A percentile compares a stretch with the other conserved stretches of the same genome.
Conservation (phyloP, 2,888 invertebrate species). For the Patella depressa region DNA sequence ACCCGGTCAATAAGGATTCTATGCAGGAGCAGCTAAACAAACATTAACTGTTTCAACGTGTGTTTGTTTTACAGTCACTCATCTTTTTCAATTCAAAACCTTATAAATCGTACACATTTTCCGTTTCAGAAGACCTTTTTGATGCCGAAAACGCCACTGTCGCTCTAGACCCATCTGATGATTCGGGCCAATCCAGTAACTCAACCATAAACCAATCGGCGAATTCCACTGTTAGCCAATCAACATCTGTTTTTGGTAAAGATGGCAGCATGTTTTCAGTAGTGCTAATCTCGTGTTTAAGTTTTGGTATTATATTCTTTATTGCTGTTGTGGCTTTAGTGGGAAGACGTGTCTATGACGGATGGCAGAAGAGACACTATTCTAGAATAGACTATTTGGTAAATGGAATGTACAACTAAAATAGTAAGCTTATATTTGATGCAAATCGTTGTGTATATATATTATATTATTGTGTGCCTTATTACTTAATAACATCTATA, state of each 20-base stretch:
- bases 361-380: conserved; percentile 60
- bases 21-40: no score
- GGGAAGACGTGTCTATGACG: conserved; percentile 51
- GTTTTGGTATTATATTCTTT: conserved; percentile 54
- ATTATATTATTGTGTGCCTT: background rate
- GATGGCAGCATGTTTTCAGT: conserved; percentile 15
- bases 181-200: no score
- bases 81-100: no score
- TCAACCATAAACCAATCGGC: no score
- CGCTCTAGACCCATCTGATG: no score
- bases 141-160: no score
- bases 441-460: background rate
- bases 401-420: conserved; percentile 62
- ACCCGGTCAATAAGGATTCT: no score
- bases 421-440: background rate
- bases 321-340: conserved; percentile 48
- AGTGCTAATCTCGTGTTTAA: conserved; percentile 45
- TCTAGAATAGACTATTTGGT: conserved; percentile 60
- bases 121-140: no score
- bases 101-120: no score
- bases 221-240: no score
- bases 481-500: background rate
- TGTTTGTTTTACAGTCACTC: no score
- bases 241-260: background rate
- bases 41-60: no score